Evolutionary conservation across 2,113 vertebrate genomes (phyloP), one percentile per base, ranked within the genome.

Genomic region (Rhombomys opimus): DNA sequence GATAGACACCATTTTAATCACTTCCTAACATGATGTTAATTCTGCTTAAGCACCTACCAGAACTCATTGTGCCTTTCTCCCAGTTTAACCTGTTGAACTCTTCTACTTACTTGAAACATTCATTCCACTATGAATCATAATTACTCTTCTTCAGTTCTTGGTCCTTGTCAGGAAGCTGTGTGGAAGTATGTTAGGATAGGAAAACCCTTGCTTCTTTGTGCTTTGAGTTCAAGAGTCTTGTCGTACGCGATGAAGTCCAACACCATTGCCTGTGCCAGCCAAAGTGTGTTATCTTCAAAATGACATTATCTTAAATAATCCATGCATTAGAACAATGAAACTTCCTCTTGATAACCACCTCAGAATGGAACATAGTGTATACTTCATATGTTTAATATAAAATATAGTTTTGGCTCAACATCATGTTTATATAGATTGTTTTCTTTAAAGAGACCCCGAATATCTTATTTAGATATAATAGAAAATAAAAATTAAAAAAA

Each of bases 131-230:
- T 68, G 59, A 25, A 52, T 84, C 25, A 38, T 59, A 84, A 9
- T 75, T 27, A 70, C n/a, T 77, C 92, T 95, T 85, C n/a, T 91
- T 93, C 25, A 15, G n/a, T 72, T 94, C 57, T 86, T 92, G 41
- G 57, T 68, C 78, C 23, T 27, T 80, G 18, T 72, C 63, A 20
- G 87, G 67, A 59, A 2, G 14, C 30, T 90, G 1, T 80, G 41
- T 41, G 41, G 41, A 41, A 41, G 87, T 70, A 63, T 67, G 63
- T 93, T 85, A 93, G n/a, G 22, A 27, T 65, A 80, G 50, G 8
- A 81, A 88, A 88, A 88, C 68, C 72, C 9, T 23, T 25, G 73
- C 15, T 92, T 89, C 50, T 85, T 92, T 94, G 87, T 81, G n/a
- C 35, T 96, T 89, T 41, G 41, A 41, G 25, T 85, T 80, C 80